Base-by-base conservation (phyloP, 2,888 invertebrate species). In the Adelognathus sp. region DNA sequence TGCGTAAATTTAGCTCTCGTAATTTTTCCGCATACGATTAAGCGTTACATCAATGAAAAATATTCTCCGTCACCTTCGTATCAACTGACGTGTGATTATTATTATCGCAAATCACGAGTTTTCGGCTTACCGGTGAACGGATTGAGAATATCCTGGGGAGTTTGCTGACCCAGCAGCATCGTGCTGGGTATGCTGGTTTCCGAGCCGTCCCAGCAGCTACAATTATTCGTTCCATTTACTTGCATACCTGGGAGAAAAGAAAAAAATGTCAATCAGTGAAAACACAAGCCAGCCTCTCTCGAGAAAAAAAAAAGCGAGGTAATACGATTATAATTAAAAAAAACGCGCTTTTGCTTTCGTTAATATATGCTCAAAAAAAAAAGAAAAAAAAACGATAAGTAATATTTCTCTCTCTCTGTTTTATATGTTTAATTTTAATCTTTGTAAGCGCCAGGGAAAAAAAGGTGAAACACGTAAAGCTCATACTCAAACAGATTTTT, bases 81-180 rank as follows among this genome's bases (percentile, higher is more conserved):
- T 31, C 16, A 44, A 54, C 29, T 54, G n/a, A 27, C 29, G n/a
- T 29, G 29, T 54, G 14, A 27, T 29, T 29, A 54, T 31, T 67
- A 54, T 54, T 27, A 67, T 67, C 29, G 16, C 11, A 16, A 77
- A 54, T 56, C 31, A n/a, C 27, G 31, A 9, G 44, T 27, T 6
- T 11, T n/a, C 52, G 7, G 56, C 56, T 79, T 75, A 91, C 91
- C 91, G 73, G 89, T 87, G 69, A 91, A 90, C 64, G 90, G 89
- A 83, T 85, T 88, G 79, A 90, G 86, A 82, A 90, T 87, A 82
- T 91, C 91, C 81, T 91, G 91, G 36, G 90, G 89, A 79, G 88
- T 89, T 86, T 91, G 91, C 81, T 90, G 91, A 77, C 91, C 90
- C 79, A 91, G 82, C 84, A 91, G 77, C 90, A 91, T 90, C 66